Percentiles rank a stretch among this genome's conserved stretches.
Evolutionary conservation across 2,888 invertebrate genomes (phyloP).

Genomic region (Ormia ochracea): DNA sequence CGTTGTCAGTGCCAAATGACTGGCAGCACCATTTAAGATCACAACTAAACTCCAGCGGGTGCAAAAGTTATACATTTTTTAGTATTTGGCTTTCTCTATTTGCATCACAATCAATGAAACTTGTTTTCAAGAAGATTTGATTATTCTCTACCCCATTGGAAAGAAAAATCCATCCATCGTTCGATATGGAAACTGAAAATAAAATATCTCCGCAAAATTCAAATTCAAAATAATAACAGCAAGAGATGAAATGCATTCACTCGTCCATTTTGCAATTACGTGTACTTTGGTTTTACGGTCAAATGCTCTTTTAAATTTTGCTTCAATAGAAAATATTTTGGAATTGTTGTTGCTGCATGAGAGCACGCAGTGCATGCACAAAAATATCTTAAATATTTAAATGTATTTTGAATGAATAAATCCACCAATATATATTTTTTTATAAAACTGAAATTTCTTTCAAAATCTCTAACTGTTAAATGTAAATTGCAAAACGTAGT

Average conservation of each 20-base stretch:
- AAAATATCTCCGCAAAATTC: not conserved
- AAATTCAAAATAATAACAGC: not conserved
- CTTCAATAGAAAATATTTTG: not conserved
- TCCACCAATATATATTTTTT: too few relatives aligned
- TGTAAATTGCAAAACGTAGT: too few relatives aligned
- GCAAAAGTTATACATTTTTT: not conserved
- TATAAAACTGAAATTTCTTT: too few relatives aligned
- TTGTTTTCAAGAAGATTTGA: not conserved
- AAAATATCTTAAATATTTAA: not conserved
- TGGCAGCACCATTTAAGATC: not conserved
- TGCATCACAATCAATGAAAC: slow-evolving; percentile 15
- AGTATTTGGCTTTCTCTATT: not conserved
- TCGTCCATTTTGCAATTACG: not conserved
- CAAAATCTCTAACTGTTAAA: too few relatives aligned
- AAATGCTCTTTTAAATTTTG: slow-evolving; percentile 26
- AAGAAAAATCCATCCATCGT: not conserved
- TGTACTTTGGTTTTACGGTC: slow-evolving; percentile 39
- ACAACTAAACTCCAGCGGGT: not conserved
- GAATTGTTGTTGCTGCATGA: not conserved
- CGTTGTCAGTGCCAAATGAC: not conserved
- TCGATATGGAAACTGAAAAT: not conserved
- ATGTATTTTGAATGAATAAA: too few relatives aligned
- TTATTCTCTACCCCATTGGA: not conserved
- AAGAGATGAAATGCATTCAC: not conserved
- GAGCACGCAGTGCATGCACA: not conserved